phyloP scores from a whole-genome alignment of 2,113 vertebrate species.

The Ageneiosus marmoratus region DNA sequence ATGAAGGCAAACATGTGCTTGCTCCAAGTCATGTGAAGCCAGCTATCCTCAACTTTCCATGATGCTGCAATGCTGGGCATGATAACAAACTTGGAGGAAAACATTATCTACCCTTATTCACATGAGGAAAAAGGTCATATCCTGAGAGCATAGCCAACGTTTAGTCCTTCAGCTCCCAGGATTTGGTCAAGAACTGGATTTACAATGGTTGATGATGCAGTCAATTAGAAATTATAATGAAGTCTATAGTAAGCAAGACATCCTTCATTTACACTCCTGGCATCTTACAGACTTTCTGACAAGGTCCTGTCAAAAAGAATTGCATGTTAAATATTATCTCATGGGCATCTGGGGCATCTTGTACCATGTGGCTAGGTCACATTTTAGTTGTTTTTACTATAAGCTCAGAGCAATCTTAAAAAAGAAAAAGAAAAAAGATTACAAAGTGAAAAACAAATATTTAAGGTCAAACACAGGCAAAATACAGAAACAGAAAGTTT shows the following conservation, averaged over 20 bases:
- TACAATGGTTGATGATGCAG: neutral
- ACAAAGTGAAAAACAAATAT: neutral
- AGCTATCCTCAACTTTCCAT: neutral
- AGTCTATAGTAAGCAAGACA: neutral
- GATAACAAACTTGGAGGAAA: neutral
- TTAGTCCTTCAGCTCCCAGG: neutral
- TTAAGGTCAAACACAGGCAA: neutral
- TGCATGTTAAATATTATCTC: neutral
- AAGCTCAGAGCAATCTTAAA: neutral
- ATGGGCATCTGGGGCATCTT: neutral
- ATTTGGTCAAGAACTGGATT: neutral
- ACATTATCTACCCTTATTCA: neutral
- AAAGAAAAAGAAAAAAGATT: neutral
- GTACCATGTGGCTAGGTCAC: neutral
- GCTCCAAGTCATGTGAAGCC: neutral
- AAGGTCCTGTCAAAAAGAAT: neutral
- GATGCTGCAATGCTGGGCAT: neutral
- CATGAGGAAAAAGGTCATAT: too few relatives aligned
- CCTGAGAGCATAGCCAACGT: neutral
- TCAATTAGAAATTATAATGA: neutral
- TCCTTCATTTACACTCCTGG: neutral
- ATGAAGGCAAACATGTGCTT: neutral
- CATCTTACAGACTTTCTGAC: neutral
- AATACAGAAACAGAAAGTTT: neutral
- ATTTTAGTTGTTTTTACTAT: neutral